Evolutionary conservation across 2,888 invertebrate species (phyloP), one percentile per base, ranked within the genome.

Genomic region (Cephonodes hylas): DNA sequence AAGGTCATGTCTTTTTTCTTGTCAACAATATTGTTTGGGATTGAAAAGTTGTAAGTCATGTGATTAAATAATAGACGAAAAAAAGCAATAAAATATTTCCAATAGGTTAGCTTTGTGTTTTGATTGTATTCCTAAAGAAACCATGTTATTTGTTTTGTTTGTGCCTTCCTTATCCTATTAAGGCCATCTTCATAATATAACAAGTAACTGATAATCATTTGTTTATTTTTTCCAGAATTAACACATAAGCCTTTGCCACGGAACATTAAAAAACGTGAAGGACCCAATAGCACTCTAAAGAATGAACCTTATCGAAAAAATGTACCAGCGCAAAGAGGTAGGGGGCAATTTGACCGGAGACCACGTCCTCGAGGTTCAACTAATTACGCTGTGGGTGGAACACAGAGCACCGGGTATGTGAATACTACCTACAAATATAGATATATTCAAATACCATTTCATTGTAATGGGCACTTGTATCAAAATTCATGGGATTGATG

Each of bases 341-440:
- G 94, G 91, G 93, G 93, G 79, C 92, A 93, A 88, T 94, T 95
- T 89, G 96, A 96, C 88, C 94, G 95, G 89, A 95, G 95, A 81
- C 94, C 94, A 89, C 93, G 95, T 78, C 91, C 95, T 83, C 95
- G 95, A 83, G 91, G 76, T 67, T 81, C 93, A 84, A 73, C 91
- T 77, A 87, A 89, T 74, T 80, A 77, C 76, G 66, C 79, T 85
- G 64, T 93, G 93, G 93, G 94, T 95, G 93, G 96, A 95, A 93
- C 94, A 93, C 94, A 94, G 95, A 93, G 93, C 94, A 74, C 95
- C 95, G 88, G 95, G 95, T 86, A 89, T 71, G 53, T 63, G 57
- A 46, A 23, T 45, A 20, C 5, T 3, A 13, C 0, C 5, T 3
- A 13, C 0, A n/a, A 38, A 3, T n/a, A n/a, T 1, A 1, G 13